phyloP scores from a whole-genome alignment of 2,113 vertebrate genomes.

The Oryzias celebensis region DNA sequence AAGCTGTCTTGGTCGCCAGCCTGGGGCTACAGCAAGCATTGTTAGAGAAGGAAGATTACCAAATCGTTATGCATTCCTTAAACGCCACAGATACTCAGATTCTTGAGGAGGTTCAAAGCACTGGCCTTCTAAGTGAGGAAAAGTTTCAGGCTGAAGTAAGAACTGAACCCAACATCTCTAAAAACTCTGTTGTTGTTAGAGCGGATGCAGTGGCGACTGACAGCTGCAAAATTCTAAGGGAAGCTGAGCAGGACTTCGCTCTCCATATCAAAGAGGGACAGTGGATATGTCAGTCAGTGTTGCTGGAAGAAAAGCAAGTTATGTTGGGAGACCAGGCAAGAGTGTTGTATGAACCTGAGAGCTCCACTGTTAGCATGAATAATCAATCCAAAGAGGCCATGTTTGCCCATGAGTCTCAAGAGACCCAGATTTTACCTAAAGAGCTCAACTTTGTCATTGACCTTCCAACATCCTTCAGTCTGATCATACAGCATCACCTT shows the following conservation, averaged over 20 bases:
- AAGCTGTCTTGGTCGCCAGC: conserved; percentile 49
- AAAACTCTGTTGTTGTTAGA: conserved; percentile 66
- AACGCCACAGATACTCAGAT: conserved; percentile 64
- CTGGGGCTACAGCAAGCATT: conserved; percentile 66
- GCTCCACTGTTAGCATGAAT: conserved; percentile 26
- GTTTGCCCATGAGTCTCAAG: conserved; percentile 67
- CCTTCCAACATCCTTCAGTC: conserved; percentile 62
- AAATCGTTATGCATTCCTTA: conserved; percentile 70
- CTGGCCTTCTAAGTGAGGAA: conserved; percentile 61
- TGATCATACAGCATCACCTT: conserved; percentile 78
- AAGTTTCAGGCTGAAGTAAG: conserved; percentile 51
- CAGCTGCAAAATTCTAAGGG: conserved; percentile 69
- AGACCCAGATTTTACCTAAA: conserved; percentile 71
- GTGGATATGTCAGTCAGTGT: conserved; percentile 77
- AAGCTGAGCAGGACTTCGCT: conserved; percentile 78
- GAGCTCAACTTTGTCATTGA: conserved; percentile 73
- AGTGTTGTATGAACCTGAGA: conserved; percentile 42
- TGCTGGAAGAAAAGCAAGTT: conserved; percentile 78
- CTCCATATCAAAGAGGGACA: conserved; percentile 79
- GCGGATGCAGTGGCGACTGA: conserved; percentile 73
- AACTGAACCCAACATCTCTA: conserved; percentile 72
- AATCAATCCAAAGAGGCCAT: conserved; percentile 66
- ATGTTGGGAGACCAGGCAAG: conserved; percentile 70
- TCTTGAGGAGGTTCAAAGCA: conserved; percentile 68
- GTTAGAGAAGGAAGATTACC: conserved; percentile 76